Evolutionary conservation across 1,140 invertebrate species (phyloP), one percentile per base, ranked within the genome.

Genomic region (Onthophagus taurus): DNA sequence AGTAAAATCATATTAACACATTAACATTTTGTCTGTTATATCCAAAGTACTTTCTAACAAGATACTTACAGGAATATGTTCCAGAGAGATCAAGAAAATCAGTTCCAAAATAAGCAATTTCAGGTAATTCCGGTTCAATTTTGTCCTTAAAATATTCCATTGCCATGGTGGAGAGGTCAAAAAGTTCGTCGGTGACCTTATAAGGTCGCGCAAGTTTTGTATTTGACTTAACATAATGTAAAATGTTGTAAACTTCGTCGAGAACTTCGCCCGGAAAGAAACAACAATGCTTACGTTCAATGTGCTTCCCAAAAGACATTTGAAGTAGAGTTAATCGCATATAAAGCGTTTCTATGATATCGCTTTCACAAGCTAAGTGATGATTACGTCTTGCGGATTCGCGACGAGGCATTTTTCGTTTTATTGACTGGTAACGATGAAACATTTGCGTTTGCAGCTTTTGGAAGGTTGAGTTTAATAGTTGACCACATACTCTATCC

Each of bases 121-220:
- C 85, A 18, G 87, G 87, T 49, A 91, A 69, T 46, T 79, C 83
- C 21, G 86, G 83, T 63, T 90, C 87, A 58, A 91, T 88, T 49
- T 81, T 81, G 66, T 91, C 88, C 63, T 89, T 89, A 56, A 90
- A 91, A 66, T 89, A 90, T 64, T 91, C 87, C 85, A 90, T 89
- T 17, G 88, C 87, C 87, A 90, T 90, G 16, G 87, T 89, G 19
- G 85, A 89, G 36, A 91, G 69, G 71, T 90, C 88, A 70, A 89
- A 90, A n/a, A 91, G 68, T 64, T 91, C 87, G 67, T 90, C 88
- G 5, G 85, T 90, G 26, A 90, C 85, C 70, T 88, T 88, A 61
- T 86, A 89, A 35, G 85, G 85, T 53, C 82, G 74, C 45, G 80
- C 80, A 48, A 89, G 64, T 62, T 83, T 86, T 12, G 81, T 78